Evolutionary conservation across 2,888 invertebrate genomes (phyloP).

Genomic region (Mythimna vitellina): DNA sequence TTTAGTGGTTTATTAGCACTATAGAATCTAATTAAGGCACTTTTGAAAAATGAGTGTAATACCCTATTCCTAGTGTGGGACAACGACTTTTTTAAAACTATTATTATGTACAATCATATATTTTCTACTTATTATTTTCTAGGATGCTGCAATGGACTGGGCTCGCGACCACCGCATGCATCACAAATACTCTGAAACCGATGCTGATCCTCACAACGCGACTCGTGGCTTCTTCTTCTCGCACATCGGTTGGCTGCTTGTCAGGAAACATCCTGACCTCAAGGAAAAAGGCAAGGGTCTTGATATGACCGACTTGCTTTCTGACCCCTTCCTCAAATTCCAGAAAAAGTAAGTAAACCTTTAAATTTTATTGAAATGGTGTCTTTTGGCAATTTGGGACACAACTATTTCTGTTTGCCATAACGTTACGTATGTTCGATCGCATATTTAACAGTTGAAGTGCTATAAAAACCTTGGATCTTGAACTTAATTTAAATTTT

Average conservation of each 20-base stretch:
- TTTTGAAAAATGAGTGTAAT: no score
- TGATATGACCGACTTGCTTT: slow-evolving; percentile 95
- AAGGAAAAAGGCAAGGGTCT: slow-evolving; percentile 96
- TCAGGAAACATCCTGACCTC: slow-evolving; percentile 97
- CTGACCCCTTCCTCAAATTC: slow-evolving; percentile 95
- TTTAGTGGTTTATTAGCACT: no score
- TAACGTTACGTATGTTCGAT: neutral
- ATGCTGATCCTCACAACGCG: slow-evolving; percentile 98
- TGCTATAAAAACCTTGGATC: neutral
- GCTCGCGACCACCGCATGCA: slow-evolving; percentile 96
- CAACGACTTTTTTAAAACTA: no score
- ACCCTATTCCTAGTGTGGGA: no score
- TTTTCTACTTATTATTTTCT: slow-evolving; percentile 6
- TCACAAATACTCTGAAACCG: slow-evolving; percentile 98
- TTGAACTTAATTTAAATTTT: neutral
- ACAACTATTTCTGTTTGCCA: neutral
- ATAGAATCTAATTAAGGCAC: no score
- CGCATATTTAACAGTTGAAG: neutral
- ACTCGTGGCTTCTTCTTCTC: slow-evolving; percentile 98
- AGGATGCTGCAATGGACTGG: slow-evolving; percentile 95
- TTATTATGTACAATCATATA: neutral
- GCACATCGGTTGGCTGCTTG: slow-evolving; percentile 98
- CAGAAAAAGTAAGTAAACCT: slow-evolving; percentile 94
- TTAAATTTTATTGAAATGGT: neutral
- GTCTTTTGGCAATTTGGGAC: neutral